These are phyloP conservation scores for Papilio polytes DNA, from an alignment of 1,140 invertebrate genomes.

Conservation along the genomic window DNA sequence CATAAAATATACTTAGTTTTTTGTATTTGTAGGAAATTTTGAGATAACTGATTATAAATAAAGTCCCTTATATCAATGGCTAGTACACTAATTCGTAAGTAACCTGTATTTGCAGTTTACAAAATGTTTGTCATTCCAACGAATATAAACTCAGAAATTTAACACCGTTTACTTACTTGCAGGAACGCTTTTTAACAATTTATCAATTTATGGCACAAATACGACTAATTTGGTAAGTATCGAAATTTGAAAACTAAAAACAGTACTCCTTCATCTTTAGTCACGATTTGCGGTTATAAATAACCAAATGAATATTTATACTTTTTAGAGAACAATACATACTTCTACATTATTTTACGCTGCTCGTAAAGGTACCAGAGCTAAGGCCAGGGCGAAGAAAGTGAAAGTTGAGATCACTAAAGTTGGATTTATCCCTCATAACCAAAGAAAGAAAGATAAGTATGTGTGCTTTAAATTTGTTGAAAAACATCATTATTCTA, in stretches of 20 bases:
- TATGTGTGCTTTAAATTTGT: constrained; percentile 46
- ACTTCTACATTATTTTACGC: constrained; percentile 83
- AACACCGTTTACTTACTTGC: constrained; percentile 52
- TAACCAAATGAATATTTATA: constrained; percentile 26
- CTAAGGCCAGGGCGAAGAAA: constrained; percentile 88
- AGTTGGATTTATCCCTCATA: constrained; percentile 87
- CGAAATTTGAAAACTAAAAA: background rate
- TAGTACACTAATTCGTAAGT: constrained; percentile 69
- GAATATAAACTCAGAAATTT: background rate
- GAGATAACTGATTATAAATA: background rate
- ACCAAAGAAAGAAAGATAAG: constrained; percentile 82
- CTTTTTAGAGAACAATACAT: constrained; percentile 66
- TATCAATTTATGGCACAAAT: constrained; percentile 59
- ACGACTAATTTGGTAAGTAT: constrained; percentile 62
- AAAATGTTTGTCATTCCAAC: background rate
- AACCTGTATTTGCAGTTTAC: background rate
- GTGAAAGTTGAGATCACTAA: constrained; percentile 89
- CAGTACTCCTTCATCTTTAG: background rate
- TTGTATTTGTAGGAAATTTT: background rate
- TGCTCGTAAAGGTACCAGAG: constrained; percentile 90
- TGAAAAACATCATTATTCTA: no score
- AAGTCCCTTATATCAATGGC: constrained; percentile 52
- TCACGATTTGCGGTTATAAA: background rate
- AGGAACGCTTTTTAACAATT: constrained; percentile 65
- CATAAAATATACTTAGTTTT: background rate